Evolutionary conservation across 2,113 vertebrate species (phyloP).

Genomic region (Gallinago jamesoni): DNA sequence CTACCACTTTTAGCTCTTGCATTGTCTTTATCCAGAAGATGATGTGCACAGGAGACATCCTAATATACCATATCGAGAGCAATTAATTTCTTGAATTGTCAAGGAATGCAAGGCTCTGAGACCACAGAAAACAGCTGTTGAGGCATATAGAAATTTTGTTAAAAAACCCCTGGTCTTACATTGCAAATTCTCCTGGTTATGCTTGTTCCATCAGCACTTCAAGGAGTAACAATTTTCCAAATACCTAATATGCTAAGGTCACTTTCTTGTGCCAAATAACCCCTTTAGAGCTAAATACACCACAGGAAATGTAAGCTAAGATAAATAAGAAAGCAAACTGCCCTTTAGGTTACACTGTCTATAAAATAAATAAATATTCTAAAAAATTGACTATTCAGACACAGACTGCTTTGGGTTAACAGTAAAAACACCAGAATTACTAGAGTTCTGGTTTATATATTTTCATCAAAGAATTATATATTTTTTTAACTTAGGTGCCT

Average conservation of each 20-base stretch:
- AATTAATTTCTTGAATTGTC: background rate
- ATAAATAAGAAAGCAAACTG: background rate
- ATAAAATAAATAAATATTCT: background rate
- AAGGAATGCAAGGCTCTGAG: background rate
- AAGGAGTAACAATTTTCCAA: background rate
- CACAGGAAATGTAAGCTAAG: background rate
- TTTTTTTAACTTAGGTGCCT: background rate
- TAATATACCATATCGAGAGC: background rate
- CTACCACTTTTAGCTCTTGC: background rate
- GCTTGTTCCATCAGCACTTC: accelerated
- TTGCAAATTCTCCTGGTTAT: background rate
- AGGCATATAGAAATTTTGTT: background rate
- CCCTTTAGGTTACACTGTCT: background rate
- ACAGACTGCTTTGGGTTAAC: background rate
- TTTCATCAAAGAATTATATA: background rate
- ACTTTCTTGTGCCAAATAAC: background rate
- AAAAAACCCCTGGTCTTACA: background rate
- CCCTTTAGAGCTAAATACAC: background rate
- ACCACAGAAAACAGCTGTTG: background rate
- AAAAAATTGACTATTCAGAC: background rate
- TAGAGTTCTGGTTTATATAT: background rate
- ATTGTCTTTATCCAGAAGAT: background rate
- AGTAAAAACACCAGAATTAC: background rate
- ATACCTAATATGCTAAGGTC: background rate
- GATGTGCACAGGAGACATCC: background rate